Conservation (phyloP, 37 sponge, comb jelly and placozoan species). For the Beroe forskalii region DNA sequence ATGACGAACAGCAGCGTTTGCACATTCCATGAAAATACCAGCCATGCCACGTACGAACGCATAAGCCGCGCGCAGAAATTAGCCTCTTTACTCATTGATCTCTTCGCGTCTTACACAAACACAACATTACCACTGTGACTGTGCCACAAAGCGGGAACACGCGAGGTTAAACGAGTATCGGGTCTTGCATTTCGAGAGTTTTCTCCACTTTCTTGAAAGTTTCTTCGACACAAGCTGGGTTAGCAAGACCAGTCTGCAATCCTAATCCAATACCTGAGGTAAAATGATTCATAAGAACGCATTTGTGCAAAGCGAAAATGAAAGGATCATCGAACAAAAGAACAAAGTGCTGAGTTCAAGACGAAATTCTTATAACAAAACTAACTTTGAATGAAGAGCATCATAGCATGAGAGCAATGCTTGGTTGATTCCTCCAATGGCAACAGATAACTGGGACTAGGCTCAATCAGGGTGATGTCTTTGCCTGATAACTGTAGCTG, state of each 20-base stretch:
- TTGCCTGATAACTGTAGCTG: not conserved
- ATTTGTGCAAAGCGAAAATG: too few species aligned
- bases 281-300: too few species aligned
- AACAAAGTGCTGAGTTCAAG: too few species aligned
- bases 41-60: not conserved
- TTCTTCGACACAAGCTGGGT: not conserved
- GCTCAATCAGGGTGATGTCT: constrained; percentile 28
- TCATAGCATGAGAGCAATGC: constrained; percentile 13
- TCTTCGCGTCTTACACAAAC: not conserved
- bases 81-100: too few species aligned
- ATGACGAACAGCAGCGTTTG: too few species aligned
- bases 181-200: constrained; percentile 1
- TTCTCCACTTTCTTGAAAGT: constrained; percentile 3
- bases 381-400: constrained; percentile 62
- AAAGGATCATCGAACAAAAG: too few species aligned
- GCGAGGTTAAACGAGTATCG: not conserved
- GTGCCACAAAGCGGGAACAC: not conserved
- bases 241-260: not conserved
- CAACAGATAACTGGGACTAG: constrained; percentile 44
- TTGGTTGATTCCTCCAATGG: constrained; percentile 21
- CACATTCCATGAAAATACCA: too few species aligned
- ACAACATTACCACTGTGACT: not conserved
- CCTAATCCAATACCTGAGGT: constrained; percentile 25
- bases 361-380: too few species aligned
- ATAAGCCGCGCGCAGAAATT: not conserved